Base-by-base conservation (phyloP, 2,888 invertebrate species). In the Melanophora roralis region DNA sequence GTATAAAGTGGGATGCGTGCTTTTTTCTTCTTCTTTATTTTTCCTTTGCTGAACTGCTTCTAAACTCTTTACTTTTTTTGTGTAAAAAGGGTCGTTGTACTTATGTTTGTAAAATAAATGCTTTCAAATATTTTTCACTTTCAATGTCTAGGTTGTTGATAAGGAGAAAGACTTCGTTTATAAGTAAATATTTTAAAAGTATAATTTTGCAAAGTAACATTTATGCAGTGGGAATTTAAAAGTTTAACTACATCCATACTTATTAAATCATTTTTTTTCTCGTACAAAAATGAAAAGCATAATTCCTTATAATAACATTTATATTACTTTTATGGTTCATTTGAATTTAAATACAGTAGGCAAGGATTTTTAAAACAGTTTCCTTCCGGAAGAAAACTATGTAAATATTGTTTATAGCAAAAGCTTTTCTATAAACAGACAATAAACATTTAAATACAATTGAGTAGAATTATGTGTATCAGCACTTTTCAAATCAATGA, bases 121-220 rank as follows among this genome's bases (percentile, higher is more conserved):
- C 27, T 73, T 57, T 38, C 6, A 40, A 75, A 47, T 60, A 80
- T 67, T 38, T 75, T 75, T 80, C 71, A 76, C 75, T 80, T 80
- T 80, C 75, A 80, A 76, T 76, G 79, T 80, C 76, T 75, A 57
- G 75, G 75, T 80, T 80, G 71, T 71, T 71, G 6, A 27, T 27
- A 6, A 6, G 6, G 6, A 27, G 6, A 27, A 27, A 27, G 27
- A 5, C 3, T 27, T 27, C 6, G 27, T 27, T 3, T 27, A 6
- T 27, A 27, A 3, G 27, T 5, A 27, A 6, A 5, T 5, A 27
- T 5, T 27, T 27, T 27, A 27, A 27, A 27, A 27, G n/a, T n/a
- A n/a, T n/a, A n/a, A n/a, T n/a, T n/a, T n/a, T n/a, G n/a, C n/a
- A n/a, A n/a, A n/a, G n/a, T n/a, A n/a, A n/a, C n/a, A n/a, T n/a